Percentiles rank a stretch among this genome's conserved stretches.
Conservation (phyloP, 2,113 vertebrate genomes). For the Epinephelus lanceolatus region DNA sequence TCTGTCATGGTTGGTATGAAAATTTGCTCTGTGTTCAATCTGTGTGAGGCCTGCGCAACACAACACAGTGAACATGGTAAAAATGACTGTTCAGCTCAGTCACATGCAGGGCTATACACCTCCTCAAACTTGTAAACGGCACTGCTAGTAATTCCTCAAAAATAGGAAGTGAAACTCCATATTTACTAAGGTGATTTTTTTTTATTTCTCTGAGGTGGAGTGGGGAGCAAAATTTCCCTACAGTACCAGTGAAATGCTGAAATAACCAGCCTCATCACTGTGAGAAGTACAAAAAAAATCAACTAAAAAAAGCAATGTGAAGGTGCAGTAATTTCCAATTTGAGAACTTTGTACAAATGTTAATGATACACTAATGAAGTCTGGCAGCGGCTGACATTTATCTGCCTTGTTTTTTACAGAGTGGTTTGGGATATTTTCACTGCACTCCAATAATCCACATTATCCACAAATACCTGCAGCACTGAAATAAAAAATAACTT, state of each 20-base stretch:
- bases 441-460: background rate
- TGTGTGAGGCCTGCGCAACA: background rate
- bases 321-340: background rate
- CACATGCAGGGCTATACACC: background rate
- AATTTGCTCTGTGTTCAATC: too few species aligned
- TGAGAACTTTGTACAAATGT: background rate
- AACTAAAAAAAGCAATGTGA: background rate
- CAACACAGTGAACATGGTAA: background rate
- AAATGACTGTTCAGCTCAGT: background rate
- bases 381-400: background rate
- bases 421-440: conserved; percentile 4
- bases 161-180: conserved; percentile 3
- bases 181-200: background rate
- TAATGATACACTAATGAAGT: background rate
- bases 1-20: too few species aligned
- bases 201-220: background rate
- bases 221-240: conserved; percentile 2
- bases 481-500: background rate
- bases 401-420: background rate
- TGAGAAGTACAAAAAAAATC: background rate
- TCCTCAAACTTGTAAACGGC: background rate
- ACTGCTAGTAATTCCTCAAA: background rate
- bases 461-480: background rate
- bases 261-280: background rate
- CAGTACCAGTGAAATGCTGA: background rate